Evolutionary conservation across 1,140 invertebrate species (phyloP).

Genomic region (Nasonia longicornis): DNA sequence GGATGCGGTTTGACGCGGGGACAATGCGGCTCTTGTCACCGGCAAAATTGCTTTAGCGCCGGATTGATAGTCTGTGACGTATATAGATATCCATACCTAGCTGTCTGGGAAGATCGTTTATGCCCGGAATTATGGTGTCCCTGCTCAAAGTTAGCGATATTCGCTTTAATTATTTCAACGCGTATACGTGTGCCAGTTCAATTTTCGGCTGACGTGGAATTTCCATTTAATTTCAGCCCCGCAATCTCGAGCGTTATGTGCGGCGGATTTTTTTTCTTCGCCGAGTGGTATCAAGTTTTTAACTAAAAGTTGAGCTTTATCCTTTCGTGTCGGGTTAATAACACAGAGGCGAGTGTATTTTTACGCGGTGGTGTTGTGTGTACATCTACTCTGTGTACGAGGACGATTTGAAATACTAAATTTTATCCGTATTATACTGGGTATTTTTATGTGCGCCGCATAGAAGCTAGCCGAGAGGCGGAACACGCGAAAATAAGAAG

Average conservation of each 20-base stretch:
- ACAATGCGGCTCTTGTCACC: slow-evolving; percentile 13
- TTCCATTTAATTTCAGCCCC: not conserved
- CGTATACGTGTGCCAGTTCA: no score
- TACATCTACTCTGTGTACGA: not conserved
- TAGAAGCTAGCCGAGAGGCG: no score
- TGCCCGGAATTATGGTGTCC: not conserved
- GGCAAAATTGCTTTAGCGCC: not conserved
- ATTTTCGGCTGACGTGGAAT: not conserved
- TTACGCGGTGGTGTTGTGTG: not conserved
- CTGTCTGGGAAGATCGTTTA: not conserved
- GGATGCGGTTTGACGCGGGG: slow-evolving; percentile 2
- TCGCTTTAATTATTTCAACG: not conserved
- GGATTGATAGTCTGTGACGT: not conserved
- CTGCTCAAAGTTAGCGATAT: not conserved
- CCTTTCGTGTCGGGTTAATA: not conserved
- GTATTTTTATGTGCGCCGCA: not conserved
- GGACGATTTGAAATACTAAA: not conserved
- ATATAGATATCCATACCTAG: not conserved
- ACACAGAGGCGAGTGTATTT: not conserved
- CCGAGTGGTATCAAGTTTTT: no score
- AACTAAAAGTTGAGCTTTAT: not conserved
- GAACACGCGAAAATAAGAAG: not conserved
- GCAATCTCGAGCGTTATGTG: no score
- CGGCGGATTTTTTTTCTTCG: not conserved
- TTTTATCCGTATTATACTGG: not conserved